Evolutionary conservation across 1,140 invertebrate species (phyloP).

Genomic region (Hormaphis cornu): DNA sequence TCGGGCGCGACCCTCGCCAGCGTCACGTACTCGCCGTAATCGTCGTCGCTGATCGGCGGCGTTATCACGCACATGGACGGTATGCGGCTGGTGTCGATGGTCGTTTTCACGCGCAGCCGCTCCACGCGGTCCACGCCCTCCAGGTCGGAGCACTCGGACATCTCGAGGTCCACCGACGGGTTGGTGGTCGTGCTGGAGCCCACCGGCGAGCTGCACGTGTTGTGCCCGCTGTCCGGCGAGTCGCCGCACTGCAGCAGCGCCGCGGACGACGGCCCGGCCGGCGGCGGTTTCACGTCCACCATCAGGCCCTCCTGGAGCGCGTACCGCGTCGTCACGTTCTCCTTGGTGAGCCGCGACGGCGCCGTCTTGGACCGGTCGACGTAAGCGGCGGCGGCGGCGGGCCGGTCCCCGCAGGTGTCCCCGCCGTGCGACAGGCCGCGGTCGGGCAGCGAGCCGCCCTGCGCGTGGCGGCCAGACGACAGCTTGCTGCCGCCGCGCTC

Average conservation of each 20-base stretch:
- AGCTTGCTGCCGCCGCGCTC: constrained; percentile 56
- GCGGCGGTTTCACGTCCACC: constrained; percentile 1
- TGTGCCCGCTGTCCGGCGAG: constrained; percentile 63
- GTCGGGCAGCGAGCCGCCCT: constrained; percentile 22
- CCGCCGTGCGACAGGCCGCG: neutral
- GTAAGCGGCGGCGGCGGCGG: constrained; percentile 31
- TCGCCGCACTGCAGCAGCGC: constrained; percentile 38
- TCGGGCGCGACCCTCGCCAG: constrained; percentile 66
- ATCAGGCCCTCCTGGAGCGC: neutral
- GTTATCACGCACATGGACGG: constrained; percentile 89
- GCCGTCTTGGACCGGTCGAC: constrained; percentile 32
- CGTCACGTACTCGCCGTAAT: constrained; percentile 71
- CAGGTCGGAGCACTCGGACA: constrained; percentile 71
- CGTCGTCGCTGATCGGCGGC: constrained; percentile 76
- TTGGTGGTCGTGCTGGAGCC: constrained; percentile 59
- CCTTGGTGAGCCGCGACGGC: constrained; percentile 35
- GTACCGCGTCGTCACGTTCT: constrained; percentile 33
- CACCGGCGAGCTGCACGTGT: constrained; percentile 68
- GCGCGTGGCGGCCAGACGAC: neutral
- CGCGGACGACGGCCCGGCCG: no score
- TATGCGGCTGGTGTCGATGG: constrained; percentile 74
- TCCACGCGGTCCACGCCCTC: constrained; percentile 73
- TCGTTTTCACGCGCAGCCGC: constrained; percentile 72
- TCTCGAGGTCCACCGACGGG: constrained; percentile 59
- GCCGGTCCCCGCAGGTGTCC: neutral